Conservation (phyloP, 2,797 vertebrate genomes). For the Poeciliopsis gracilis region DNA sequence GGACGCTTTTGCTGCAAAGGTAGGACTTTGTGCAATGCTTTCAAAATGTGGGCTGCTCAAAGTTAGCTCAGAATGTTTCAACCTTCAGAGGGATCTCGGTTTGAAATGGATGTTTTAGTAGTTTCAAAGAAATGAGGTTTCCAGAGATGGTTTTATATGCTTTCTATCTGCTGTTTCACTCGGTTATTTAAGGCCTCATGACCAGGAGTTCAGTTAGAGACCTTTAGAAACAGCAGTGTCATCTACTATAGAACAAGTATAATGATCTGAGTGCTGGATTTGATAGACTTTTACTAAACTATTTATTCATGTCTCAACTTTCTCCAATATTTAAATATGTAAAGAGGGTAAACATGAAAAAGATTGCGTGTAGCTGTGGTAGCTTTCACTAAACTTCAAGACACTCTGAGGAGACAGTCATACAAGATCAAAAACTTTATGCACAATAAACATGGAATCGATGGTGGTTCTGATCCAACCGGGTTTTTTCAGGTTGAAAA, state of each 20-base stretch:
- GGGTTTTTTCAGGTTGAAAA: not conserved
- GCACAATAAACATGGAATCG: not conserved
- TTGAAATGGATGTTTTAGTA: slow-evolving; percentile 3
- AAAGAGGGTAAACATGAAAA: not conserved
- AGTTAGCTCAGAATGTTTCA: slow-evolving; percentile 2
- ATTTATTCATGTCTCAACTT: not conserved
- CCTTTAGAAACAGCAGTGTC: not conserved
- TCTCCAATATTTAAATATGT: not conserved
- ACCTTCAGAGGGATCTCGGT: slow-evolving; percentile 1
- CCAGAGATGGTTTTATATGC: not conserved
- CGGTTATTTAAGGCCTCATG: not conserved
- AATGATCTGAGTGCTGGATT: not conserved
- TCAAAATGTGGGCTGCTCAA: not conserved
- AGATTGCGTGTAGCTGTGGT: not conserved
- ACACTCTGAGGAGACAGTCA: not conserved
- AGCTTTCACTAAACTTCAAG: not conserved
- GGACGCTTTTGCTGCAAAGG: slow-evolving; percentile 1
- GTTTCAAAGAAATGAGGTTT: slow-evolving; percentile 5
- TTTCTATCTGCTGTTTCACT: not conserved
- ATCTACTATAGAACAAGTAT: not conserved
- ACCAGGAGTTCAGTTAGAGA: not conserved
- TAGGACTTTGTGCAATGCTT: not conserved
- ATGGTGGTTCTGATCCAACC: not conserved
- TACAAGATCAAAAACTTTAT: not conserved
- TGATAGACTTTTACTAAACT: not conserved